phyloP scores from a whole-genome alignment of 1,140 invertebrate species.

The Lethrus apterus region DNA sequence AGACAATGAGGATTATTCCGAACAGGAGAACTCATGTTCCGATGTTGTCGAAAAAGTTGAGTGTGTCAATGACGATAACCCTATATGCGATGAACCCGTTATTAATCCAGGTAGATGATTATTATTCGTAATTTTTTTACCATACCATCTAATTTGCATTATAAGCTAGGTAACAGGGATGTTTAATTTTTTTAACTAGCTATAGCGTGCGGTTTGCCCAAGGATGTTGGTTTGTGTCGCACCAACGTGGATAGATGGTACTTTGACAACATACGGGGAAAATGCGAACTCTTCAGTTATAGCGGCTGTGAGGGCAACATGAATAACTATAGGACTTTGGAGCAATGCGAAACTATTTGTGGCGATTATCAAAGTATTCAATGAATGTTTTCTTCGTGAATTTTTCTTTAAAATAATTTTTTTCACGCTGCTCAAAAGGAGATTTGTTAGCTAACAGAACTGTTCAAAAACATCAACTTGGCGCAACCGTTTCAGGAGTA shows the following conservation, averaged over 20 bases:
- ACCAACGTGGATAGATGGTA: constrained; percentile 61
- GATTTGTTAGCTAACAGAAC: constrained; percentile 35
- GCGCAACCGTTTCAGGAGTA: constrained; percentile 35
- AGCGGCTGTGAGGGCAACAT: constrained; percentile 67
- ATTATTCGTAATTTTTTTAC: background rate
- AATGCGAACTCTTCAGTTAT: constrained; percentile 66
- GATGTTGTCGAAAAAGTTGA: constrained; percentile 43
- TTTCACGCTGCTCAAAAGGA: constrained; percentile 23
- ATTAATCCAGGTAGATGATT: constrained; percentile 40
- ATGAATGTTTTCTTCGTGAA: constrained; percentile 41
- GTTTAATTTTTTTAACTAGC: no score
- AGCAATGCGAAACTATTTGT: constrained; percentile 40
- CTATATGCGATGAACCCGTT: constrained; percentile 38
- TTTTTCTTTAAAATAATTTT: constrained; percentile 36
- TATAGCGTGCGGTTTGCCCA: constrained; percentile 53
- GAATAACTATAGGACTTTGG: constrained; percentile 61
- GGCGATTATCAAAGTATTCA: constrained; percentile 43
- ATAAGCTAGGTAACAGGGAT: no score
- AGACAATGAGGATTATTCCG: constrained; percentile 34
- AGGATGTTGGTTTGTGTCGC: constrained; percentile 56
- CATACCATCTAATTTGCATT: no score
- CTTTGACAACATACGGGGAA: constrained; percentile 56
- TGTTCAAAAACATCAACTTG: constrained; percentile 28
- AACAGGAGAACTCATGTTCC: constrained; percentile 33
- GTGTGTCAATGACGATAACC: constrained; percentile 43